These are phyloP conservation scores for Lepus timidus DNA, from an alignment of 2,113 vertebrate genomes.

Conservation along the genomic window DNA sequence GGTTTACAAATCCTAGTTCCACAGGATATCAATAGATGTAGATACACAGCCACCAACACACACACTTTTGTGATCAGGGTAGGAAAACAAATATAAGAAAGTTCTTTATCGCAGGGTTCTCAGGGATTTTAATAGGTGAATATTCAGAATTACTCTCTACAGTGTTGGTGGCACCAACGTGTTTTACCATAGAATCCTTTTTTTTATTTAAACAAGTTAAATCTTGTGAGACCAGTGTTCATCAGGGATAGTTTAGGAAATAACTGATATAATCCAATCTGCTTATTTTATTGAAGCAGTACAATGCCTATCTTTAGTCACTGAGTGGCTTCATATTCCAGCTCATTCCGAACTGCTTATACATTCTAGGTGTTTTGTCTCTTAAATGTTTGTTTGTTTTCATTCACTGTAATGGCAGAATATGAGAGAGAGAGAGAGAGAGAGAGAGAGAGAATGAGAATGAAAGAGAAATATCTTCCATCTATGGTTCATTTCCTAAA, in stretches of 20 bases:
- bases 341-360: neutral
- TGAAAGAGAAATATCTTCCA: no score
- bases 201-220: slow-evolving; percentile 14
- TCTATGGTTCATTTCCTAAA: no score
- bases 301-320: neutral
- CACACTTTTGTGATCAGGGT: neutral
- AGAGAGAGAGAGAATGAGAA: no score
- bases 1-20: neutral
- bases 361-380: neutral
- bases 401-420: no score
- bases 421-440: no score
- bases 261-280: neutral
- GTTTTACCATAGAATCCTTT: slow-evolving; percentile 16
- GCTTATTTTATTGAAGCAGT: slow-evolving; percentile 41
- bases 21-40: neutral
- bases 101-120: neutral
- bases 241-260: slow-evolving; percentile 24
- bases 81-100: slow-evolving; percentile 32
- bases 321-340: neutral
- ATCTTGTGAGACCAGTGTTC: slow-evolving; percentile 9
- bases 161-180: neutral
- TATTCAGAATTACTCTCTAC: neutral
- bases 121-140: neutral
- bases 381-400: no score
- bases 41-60: neutral